Evolutionary conservation across 64 coral and sea anemone species (phyloP), one percentile per base, ranked within the genome.

Genomic region (Acropora tenuis): DNA sequence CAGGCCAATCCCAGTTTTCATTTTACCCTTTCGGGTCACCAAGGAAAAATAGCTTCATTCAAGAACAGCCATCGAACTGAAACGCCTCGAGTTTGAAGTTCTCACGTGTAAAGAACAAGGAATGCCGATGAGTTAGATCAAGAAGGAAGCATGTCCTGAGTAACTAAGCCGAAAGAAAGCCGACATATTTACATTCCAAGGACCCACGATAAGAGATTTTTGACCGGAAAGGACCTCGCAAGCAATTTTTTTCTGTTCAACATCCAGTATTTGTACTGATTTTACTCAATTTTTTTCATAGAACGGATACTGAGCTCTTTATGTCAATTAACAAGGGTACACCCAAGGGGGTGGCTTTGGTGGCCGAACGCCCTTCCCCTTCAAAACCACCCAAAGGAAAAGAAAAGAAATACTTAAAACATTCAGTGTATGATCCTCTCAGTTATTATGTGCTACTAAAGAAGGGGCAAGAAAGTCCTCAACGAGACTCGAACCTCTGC

Each of bases 21-120:
- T 96, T 99, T 89, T 94, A 99, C 73, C 96, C 96, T 48, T 99
- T 96, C 77, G 96, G 96, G 95, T 96, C 61, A 99, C 91, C 11
- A 93, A 90, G 12, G 79, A 95, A 53, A 91, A n/a, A 66, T 8
- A 91, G 41, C 73, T 99, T 2, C 80, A 89, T 45, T 99, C 97
- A 17, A 94, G 87, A 78, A 76, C 94, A 74, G 97, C 97, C 1
- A 99, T 96, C 73, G 89, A 90, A 30, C 90, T 99, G 19, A 95
- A 99, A 89, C 91, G 96, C 48, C 74, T 90, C 4, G 96, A 96
- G 97, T 20, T 53, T 15, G 90, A 90, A 88, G 94, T 99, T 30
- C 47, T 96, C 6, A 71, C 72, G 49, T 88, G 89, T 72, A 99
- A 99, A 78, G 91, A 93, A 7, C 73, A 82, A 73, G 97, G 97